Conservation (phyloP, 2,888 invertebrate genomes). For the Galerucella pusilla region DNA sequence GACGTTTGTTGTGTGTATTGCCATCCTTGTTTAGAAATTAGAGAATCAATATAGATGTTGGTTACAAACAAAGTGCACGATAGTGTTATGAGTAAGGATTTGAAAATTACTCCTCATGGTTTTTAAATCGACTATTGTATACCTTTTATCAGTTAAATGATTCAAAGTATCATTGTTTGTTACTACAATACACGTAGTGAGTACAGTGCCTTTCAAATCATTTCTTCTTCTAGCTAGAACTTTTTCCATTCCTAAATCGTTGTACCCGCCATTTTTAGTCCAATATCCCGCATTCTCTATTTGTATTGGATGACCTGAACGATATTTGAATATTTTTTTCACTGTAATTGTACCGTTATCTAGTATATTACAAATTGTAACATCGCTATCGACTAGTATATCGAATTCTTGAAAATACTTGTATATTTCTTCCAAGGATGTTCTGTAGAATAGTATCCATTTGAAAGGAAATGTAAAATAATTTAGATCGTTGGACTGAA, state of each 20-base stretch:
- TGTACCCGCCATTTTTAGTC: slow-evolving; percentile 43
- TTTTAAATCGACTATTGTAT: slow-evolving; percentile 29
- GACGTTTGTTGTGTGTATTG: too few relatives aligned
- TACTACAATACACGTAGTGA: slow-evolving; percentile 70
- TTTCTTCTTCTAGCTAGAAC: slow-evolving; percentile 62
- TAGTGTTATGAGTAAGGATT: too few relatives aligned
- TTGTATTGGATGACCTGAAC: slow-evolving; percentile 43
- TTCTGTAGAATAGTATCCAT: slow-evolving; percentile 64
- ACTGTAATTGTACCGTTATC: slow-evolving; percentile 55
- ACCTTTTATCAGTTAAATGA: slow-evolving; percentile 73
- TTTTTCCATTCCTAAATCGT: slow-evolving; percentile 41
- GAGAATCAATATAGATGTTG: too few relatives aligned
- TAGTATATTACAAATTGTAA: slow-evolving; percentile 63
- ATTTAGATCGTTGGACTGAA: slow-evolving; percentile 64
- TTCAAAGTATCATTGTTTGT: slow-evolving; percentile 71
- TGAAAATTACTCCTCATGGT: too few relatives aligned
- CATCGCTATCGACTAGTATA: slow-evolving; percentile 68
- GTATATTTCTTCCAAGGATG: slow-evolving; percentile 27
- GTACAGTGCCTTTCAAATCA: slow-evolving; percentile 65
- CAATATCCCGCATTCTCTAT: slow-evolving; percentile 55
- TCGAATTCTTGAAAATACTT: slow-evolving; percentile 46
- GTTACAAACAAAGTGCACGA: too few relatives aligned
- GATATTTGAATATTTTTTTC: slow-evolving; percentile 53
- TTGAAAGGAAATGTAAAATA: slow-evolving; percentile 68
- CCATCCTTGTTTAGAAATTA: too few relatives aligned